Percentiles rank a stretch among this genome's conserved stretches.
Evolutionary conservation across 1,140 invertebrate species (phyloP).

Genomic region (Ostrea edulis): DNA sequence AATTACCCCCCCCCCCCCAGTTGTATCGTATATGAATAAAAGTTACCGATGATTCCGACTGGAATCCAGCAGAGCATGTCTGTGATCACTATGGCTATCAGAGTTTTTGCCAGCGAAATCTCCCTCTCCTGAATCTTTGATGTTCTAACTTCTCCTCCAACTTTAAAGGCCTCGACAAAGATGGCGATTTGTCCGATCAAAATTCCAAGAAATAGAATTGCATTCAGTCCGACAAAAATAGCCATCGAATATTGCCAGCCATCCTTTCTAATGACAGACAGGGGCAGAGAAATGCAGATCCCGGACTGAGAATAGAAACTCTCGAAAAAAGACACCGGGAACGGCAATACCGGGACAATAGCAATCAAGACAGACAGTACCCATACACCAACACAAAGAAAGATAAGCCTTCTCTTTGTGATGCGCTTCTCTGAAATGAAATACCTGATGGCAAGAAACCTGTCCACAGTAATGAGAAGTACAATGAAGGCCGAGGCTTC

Average conservation of each 20-base stretch:
- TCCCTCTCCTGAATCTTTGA: constrained; percentile 81
- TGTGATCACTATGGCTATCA: constrained; percentile 77
- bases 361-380: constrained; percentile 84
- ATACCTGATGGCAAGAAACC: constrained; percentile 67
- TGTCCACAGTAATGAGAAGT: constrained; percentile 67
- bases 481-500: constrained; percentile 66
- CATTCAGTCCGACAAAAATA: constrained; percentile 78
- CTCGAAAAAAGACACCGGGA: constrained; percentile 80
- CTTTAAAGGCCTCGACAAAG: constrained; percentile 84
- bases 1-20: too few relatives aligned
- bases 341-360: constrained; percentile 83
- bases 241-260: constrained; percentile 79
- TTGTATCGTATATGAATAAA: background rate
- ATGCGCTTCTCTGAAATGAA: constrained; percentile 55
- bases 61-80: constrained; percentile 78
- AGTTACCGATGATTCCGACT: constrained; percentile 67
- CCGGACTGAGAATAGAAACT: constrained; percentile 74
- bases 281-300: constrained; percentile 78
- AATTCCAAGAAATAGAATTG: constrained; percentile 79
- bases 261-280: constrained; percentile 75
- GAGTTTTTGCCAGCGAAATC: constrained; percentile 64
- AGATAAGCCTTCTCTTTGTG: background rate
- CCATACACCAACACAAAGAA: constrained; percentile 80
- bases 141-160: constrained; percentile 82
- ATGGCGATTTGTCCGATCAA: constrained; percentile 81